Conservation (phyloP, 2,888 invertebrate species). For the Melipona beecheii region DNA sequence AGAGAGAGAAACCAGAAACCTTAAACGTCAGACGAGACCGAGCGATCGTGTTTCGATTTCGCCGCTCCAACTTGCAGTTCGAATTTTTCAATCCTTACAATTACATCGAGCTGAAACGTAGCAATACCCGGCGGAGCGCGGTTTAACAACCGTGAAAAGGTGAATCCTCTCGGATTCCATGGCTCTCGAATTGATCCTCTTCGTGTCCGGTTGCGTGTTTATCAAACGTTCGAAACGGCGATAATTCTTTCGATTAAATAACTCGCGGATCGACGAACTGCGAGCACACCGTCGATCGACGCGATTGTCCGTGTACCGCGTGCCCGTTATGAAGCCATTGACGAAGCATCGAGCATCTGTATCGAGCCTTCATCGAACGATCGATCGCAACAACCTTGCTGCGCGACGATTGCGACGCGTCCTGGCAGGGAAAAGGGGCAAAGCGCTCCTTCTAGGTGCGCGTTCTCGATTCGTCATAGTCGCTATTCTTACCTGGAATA, state of each 20-base stretch:
- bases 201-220: background rate
- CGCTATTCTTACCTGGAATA: slow-evolving; percentile 5
- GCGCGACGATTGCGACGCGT: slow-evolving; percentile 64
- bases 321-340: slow-evolving; percentile 53
- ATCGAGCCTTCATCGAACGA: slow-evolving; percentile 62
- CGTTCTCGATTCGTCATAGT: slow-evolving; percentile 16
- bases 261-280: background rate
- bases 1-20: too few species aligned
- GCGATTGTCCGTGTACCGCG: background rate
- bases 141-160: slow-evolving; percentile 2
- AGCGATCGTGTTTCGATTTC: background rate
- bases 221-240: background rate
- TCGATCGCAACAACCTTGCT: slow-evolving; percentile 70
- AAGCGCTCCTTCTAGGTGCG: background rate
- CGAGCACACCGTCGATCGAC: background rate
- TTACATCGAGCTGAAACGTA: background rate
- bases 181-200: slow-evolving; percentile 9
- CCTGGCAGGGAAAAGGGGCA: background rate
- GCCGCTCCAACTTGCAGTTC: background rate
- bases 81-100: slow-evolving; percentile 8
- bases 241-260: slow-evolving; percentile 14
- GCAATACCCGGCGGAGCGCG: slow-evolving; percentile 3
- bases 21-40: too few species aligned
- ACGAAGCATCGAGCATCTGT: slow-evolving; percentile 68
- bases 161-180: background rate